These are phyloP conservation scores for Cephus rjabovi DNA, from an alignment of 2,888 invertebrate species.

Conservation along the genomic window DNA sequence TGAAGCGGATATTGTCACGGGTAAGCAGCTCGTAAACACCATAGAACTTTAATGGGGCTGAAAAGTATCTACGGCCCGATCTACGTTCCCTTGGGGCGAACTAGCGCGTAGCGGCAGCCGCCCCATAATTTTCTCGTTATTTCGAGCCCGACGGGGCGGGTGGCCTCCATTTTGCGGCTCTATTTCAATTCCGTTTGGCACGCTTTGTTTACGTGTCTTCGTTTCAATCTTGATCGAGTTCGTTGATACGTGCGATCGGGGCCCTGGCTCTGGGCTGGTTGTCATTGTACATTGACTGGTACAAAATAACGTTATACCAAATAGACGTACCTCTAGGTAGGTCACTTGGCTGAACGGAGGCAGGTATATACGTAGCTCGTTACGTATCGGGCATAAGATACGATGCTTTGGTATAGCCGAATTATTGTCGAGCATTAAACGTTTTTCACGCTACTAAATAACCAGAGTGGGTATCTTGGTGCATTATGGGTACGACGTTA, in stretches of 20 bases:
- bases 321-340: not conserved
- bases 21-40: conserved; percentile 44
- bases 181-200: conserved; percentile 39
- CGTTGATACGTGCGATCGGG: conserved; percentile 49
- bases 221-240: conserved; percentile 45
- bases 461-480: not conserved
- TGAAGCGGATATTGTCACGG: conserved; percentile 41
- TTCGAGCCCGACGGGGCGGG: conserved; percentile 19
- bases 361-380: not conserved
- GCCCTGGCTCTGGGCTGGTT: conserved; percentile 1
- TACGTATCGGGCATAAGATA: not conserved
- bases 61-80: conserved; percentile 59
- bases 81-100: conserved; percentile 39
- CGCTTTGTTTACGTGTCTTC: conserved; percentile 46
- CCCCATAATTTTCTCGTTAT: conserved; percentile 65
- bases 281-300: not conserved
- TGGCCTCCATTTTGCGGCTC: conserved; percentile 21
- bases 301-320: not conserved
- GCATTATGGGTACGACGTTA: not conserved
- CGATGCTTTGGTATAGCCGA: not conserved
- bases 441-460: not conserved
- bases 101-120: conserved; percentile 35
- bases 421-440: not conserved
- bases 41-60: conserved; percentile 51
- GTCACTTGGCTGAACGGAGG: not conserved